These are phyloP conservation scores for Pelobates cultripes DNA, from an alignment of 2,797 vertebrate genomes.

Conservation along the genomic window DNA sequence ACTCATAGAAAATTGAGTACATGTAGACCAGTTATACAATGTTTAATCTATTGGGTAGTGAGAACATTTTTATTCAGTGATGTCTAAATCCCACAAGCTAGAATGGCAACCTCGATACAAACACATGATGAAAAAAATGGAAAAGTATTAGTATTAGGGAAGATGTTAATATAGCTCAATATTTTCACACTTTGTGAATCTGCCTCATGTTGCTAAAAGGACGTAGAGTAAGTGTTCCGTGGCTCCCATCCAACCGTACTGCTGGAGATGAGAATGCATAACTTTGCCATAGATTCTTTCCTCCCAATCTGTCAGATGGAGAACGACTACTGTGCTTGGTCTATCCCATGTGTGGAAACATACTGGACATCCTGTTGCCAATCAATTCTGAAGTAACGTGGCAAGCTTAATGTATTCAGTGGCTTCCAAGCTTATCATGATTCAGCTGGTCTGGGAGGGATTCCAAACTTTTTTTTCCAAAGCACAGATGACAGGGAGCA, in stretches of 20 bases:
- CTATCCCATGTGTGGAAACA: constrained; percentile 6
- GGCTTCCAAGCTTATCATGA: neutral
- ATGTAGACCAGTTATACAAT: too few species aligned
- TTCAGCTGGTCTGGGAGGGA: constrained; percentile 6
- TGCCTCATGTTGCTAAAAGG: neutral
- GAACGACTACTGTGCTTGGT: neutral
- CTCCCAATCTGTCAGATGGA: neutral
- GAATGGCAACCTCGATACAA: too few species aligned
- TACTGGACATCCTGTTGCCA: neutral
- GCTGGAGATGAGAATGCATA: neutral
- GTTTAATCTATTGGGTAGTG: too few species aligned
- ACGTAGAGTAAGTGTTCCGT: neutral
- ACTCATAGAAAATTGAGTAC: too few species aligned
- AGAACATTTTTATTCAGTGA: too few species aligned
- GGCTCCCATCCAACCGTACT: neutral
- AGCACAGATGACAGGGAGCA: neutral
- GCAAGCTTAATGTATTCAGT: neutral
- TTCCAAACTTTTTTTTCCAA: neutral
- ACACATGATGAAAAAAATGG: too few species aligned
- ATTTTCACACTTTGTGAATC: neutral
- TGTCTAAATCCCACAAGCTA: too few species aligned
- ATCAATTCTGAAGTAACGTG: neutral
- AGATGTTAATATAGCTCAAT: neutral
- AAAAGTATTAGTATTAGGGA: neutral
- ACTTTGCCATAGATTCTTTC: neutral